Base-by-base conservation (phyloP, 1,140 invertebrate species). In the Dreissena rostriformis region DNA sequence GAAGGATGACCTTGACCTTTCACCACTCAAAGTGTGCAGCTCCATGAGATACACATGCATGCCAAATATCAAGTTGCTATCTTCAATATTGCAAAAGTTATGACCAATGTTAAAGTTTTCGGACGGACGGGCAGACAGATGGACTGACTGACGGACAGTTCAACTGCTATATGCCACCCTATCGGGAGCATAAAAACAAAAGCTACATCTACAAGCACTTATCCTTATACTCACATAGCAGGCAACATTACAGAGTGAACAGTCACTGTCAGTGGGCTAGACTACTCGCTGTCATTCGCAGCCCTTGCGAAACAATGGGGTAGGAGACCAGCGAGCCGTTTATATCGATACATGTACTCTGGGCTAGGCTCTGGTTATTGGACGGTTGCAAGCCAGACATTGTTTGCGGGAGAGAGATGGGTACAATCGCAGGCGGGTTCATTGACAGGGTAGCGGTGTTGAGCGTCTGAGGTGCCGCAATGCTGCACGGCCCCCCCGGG, bases 251-350 rank as follows among this genome's bases (percentile, higher is more conserved):
- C 39, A 39, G 57, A 24, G 57, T 19, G 17, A 61, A n/a, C 57
- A 61, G 57, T 61, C 57, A 61, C 57, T 61, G 86, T 86, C 85
- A 92, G 75, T 92, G 92, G 63, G 91, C 89, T 82, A 92, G 72
- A 83, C 89, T 91, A 86, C 90, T 92, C 22, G 92, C 91, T 22
- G 89, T 90, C 22, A 91, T 90, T 71, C 93, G 87, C 92, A 93
- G 92, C 75, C 89, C 90, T 88, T 96, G 95, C 29, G 95, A 96
- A 94, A 96, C 95, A 70, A 96, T 96, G 17, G 96, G 96, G 91
- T 96, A 96, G 15, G 96, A 96, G 55, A 96, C 95, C 72, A 96
- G 94, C 1, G 95, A 89, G 63, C 77, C 52, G 24, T 85, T 78
- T 53, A 88, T 68, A 28, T 87, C 86, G 68, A 84, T 71, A n/a